Conservation (phyloP, 2,888 invertebrate genomes). For the Alcis repandata region DNA sequence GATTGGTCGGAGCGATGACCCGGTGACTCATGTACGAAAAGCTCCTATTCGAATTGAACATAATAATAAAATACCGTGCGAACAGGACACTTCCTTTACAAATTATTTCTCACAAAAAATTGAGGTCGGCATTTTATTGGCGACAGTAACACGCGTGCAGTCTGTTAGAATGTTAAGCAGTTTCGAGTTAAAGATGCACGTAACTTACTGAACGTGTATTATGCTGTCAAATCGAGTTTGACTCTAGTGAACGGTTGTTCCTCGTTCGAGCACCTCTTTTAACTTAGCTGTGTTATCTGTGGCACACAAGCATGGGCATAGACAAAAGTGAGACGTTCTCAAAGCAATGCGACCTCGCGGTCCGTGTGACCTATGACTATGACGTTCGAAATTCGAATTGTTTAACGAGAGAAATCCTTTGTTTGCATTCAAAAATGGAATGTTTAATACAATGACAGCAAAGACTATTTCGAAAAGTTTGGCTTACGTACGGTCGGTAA, state of each 20-base stretch:
- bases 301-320: conserved; percentile 66
- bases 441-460: conserved; percentile 53
- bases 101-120: conserved; percentile 74
- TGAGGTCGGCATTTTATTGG: conserved; percentile 80
- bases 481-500: conserved; percentile 28
- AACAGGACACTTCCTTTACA: conserved; percentile 73
- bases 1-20: conserved; percentile 72
- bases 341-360: conserved; percentile 72
- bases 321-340: conserved; percentile 76
- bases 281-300: conserved; percentile 63
- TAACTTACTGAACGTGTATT: conserved; percentile 53
- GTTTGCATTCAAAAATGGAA: conserved; percentile 67
- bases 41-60: conserved; percentile 44
- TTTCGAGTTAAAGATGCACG: conserved; percentile 71
- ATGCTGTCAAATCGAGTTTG: conserved; percentile 49
- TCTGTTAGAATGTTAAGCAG: conserved; percentile 83
- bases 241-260: conserved; percentile 31
- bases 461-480: conserved; percentile 43
- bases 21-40: conserved; percentile 60
- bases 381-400: conserved; percentile 72
- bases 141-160: conserved; percentile 71
- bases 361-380: conserved; percentile 70
- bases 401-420: conserved; percentile 70
- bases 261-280: conserved; percentile 39
- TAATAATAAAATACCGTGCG: conserved; percentile 64